Percentiles rank a stretch among this genome's conserved stretches.
These are phyloP conservation scores for Phylloscopus trochilus DNA, from an alignment of 2,113 vertebrate species.

Conservation along the genomic window DNA sequence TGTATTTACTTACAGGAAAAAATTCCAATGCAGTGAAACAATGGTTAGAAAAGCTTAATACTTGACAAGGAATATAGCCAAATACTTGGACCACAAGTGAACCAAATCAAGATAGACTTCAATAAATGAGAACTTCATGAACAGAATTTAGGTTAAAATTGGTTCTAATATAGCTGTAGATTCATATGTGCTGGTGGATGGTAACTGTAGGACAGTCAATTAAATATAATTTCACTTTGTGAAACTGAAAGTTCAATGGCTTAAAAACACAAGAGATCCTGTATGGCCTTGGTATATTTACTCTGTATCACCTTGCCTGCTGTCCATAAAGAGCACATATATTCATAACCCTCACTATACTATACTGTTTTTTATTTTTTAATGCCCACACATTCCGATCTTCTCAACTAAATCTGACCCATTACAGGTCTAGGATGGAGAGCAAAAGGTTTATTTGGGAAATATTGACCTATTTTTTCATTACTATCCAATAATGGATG, in stretches of 20 bases:
- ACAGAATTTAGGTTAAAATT: background rate
- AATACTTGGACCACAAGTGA: background rate
- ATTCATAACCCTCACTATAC: background rate
- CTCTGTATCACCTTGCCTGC: background rate
- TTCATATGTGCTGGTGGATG: background rate
- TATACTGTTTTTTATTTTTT: background rate
- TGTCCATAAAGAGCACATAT: background rate
- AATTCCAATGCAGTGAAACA: background rate
- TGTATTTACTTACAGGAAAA: background rate
- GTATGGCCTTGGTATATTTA: background rate
- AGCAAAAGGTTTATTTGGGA: background rate
- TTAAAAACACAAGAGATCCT: background rate
- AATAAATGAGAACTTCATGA: background rate
- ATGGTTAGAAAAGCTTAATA: background rate
- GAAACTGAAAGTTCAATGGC: background rate
- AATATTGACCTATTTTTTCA: background rate
- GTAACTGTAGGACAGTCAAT: background rate
- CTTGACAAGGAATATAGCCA: background rate
- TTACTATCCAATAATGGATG: background rate
- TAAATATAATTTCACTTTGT: background rate
- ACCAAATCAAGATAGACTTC: background rate
- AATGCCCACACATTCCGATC: background rate
- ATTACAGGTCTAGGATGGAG: background rate
- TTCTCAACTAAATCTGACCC: background rate
- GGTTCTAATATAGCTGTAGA: background rate